These are phyloP conservation scores for Heliconius hortense DNA, from an alignment of 2,888 invertebrate species.

Conservation along the genomic window DNA sequence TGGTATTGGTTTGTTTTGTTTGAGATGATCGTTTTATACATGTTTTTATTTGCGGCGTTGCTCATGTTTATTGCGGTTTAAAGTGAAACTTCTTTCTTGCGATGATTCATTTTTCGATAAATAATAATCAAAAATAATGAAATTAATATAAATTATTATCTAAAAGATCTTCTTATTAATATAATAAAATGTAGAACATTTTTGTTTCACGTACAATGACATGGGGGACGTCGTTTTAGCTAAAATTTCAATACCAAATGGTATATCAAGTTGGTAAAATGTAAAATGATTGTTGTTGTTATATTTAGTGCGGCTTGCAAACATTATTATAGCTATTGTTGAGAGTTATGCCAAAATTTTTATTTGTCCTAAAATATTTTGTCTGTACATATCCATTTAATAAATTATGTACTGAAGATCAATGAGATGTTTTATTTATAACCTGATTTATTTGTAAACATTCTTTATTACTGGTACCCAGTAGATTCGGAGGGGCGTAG, in stretches of 20 bases:
- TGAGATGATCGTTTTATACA: conserved; percentile 50
- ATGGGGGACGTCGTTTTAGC: conserved; percentile 50
- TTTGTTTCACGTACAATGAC: background rate
- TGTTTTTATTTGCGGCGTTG: conserved; percentile 36
- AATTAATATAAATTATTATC: background rate
- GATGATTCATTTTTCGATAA: background rate
- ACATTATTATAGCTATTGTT: conserved; percentile 73
- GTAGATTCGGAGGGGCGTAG: too few species aligned
- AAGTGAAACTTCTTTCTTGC: background rate
- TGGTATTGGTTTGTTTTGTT: conserved; percentile 56
- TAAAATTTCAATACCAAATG: conserved; percentile 46
- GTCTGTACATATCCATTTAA: conserved; percentile 80
- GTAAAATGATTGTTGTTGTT: conserved; percentile 69
- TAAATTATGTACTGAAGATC: conserved; percentile 77
- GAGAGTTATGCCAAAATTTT: conserved; percentile 77
- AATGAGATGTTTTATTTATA: conserved; percentile 52
- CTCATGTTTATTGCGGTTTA: conserved; percentile 30
- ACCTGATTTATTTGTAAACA: background rate
- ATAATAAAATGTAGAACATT: background rate
- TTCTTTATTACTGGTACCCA: too few species aligned
- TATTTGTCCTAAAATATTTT: conserved; percentile 75
- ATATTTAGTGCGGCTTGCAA: conserved; percentile 68
- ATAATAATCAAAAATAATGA: conserved; percentile 1
- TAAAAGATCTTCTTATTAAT: background rate
- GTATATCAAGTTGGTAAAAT: conserved; percentile 56